These are phyloP conservation scores for Uloborus diversus DNA, from an alignment of 1,140 invertebrate species.

Conservation along the genomic window DNA sequence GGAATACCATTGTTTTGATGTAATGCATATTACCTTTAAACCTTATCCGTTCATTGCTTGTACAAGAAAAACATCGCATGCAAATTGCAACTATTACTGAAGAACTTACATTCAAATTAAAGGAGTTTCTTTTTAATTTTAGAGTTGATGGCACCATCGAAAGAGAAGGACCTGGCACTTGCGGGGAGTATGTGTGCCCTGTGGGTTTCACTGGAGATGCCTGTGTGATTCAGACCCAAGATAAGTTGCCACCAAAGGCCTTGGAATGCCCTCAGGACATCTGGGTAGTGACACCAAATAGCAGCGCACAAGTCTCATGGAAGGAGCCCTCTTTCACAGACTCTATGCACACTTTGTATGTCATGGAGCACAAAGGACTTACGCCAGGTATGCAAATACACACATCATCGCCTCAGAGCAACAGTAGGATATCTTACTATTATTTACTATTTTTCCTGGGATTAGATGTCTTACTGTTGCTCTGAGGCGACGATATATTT, in stretches of 20 bases:
- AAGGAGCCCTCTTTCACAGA: constrained; percentile 91
- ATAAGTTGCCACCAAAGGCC: constrained; percentile 85
- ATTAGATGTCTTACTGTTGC: no score
- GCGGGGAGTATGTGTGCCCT: constrained; percentile 85
- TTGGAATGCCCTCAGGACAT: constrained; percentile 91
- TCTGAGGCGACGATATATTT: no score
- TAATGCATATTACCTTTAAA: no score
- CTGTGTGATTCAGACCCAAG: constrained; percentile 83
- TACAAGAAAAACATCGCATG: no score
- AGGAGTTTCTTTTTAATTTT: not conserved
- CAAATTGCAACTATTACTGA: no score
- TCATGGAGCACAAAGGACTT: constrained; percentile 85
- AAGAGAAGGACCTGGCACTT: constrained; percentile 87
- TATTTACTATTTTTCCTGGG: no score
- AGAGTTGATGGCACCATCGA: constrained; percentile 85
- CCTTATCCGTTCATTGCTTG: no score
- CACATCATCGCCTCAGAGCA: no score
- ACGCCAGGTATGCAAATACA: constrained; percentile 73
- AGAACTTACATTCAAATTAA: no score
- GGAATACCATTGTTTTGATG: no score
- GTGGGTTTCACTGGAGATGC: constrained; percentile 84
- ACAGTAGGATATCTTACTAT: no score
- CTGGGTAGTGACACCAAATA: constrained; percentile 92
- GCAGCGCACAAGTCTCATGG: constrained; percentile 91
- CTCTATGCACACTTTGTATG: constrained; percentile 80